Percentiles rank a stretch among this genome's conserved stretches.
Conservation (phyloP, 2,888 invertebrate genomes). For the Tetragonisca angustula region DNA sequence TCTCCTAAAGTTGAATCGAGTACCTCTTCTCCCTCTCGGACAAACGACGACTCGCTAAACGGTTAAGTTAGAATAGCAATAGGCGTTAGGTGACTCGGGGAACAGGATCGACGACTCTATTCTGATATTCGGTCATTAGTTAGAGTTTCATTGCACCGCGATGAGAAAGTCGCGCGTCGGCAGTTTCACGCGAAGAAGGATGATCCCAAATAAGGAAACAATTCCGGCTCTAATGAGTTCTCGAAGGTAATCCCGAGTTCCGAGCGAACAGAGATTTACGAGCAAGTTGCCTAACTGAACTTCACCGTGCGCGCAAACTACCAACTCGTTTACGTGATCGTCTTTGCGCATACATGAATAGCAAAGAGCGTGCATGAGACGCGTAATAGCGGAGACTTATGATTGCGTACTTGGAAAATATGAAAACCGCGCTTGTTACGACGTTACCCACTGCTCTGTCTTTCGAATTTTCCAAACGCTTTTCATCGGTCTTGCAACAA, state of each 20-base stretch:
- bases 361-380: conserved; percentile 30
- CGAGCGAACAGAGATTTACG: conserved; percentile 57
- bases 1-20: too few species aligned
- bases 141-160: neutral
- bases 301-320: conserved; percentile 48
- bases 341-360: conserved; percentile 61
- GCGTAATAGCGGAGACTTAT: conserved; percentile 31
- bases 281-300: conserved; percentile 53
- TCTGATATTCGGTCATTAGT: neutral
- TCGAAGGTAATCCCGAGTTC: conserved; percentile 56
- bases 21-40: too few species aligned
- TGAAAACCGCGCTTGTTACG: neutral
- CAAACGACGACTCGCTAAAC: neutral
- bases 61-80: neutral
- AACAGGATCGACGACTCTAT: neutral
- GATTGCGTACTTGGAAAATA: conserved; percentile 33
- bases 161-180: conserved; percentile 24
- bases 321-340: conserved; percentile 58
- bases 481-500: too few species aligned
- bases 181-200: conserved; percentile 37
- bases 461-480: neutral
- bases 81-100: neutral
- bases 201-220: conserved; percentile 56
- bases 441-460: neutral
- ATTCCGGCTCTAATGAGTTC: conserved; percentile 52